Conservation (phyloP, 2,888 invertebrate species). For the Drosophila nr. fundita region DNA sequence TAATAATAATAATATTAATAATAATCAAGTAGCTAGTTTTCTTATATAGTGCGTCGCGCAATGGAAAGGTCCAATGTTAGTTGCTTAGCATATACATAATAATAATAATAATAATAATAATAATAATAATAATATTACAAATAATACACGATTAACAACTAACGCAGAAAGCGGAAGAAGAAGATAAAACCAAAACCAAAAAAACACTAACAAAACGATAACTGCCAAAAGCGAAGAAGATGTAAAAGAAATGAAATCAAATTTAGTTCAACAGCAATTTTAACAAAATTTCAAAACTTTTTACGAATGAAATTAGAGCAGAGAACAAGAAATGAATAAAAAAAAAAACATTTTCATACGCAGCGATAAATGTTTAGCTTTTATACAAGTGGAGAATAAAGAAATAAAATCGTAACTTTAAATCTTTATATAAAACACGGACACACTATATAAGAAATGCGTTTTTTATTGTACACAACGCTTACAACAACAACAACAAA, state of each 20-base stretch:
- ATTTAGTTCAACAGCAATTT: slow-evolving; percentile 56
- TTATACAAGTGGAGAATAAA: slow-evolving; percentile 52
- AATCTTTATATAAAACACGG: slow-evolving; percentile 64
- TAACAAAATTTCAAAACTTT: slow-evolving; percentile 51
- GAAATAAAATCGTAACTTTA: slow-evolving; percentile 36
- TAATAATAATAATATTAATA: slow-evolving; percentile 40
- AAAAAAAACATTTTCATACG: slow-evolving; percentile 57
- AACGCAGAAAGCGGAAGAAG: slow-evolving; percentile 21
- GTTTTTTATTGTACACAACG: slow-evolving; percentile 62
- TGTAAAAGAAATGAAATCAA: slow-evolving; percentile 50
- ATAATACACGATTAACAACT: slow-evolving; percentile 19
- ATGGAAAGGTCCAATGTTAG: slow-evolving; percentile 80
- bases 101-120: slow-evolving; percentile 38
- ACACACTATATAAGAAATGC: slow-evolving; percentile 80
- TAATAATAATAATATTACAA: slow-evolving; percentile 19
- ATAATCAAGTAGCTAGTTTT: slow-evolving; percentile 79
- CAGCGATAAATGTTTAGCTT: slow-evolving; percentile 73
- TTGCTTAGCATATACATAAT: slow-evolving; percentile 79
- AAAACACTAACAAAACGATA: slow-evolving; percentile 68
- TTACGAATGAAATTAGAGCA: slow-evolving; percentile 29
- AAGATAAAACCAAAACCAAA: slow-evolving; percentile 32
- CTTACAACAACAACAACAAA: slow-evolving; percentile 62
- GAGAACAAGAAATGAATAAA: neutral
- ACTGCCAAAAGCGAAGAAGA: slow-evolving; percentile 67
- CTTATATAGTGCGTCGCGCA: slow-evolving; percentile 81